Percentiles rank a stretch among this genome's conserved stretches.
Evolutionary conservation across 2,113 vertebrate genomes (phyloP).

Genomic region (Rhegmatorhina hoffmannsi): DNA sequence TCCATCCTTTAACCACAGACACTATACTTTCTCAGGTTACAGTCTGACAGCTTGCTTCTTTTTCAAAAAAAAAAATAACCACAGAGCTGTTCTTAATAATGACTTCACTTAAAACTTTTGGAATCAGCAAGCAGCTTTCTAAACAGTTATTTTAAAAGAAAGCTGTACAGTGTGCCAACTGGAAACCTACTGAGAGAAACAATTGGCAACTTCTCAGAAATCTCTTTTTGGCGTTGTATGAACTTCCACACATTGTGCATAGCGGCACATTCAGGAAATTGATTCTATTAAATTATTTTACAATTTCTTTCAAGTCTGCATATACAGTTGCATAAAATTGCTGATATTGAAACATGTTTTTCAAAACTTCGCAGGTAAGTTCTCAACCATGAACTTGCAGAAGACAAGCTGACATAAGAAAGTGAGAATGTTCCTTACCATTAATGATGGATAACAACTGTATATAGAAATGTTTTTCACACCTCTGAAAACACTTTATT

Average conservation of each 20-base stretch:
- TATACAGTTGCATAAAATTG: neutral
- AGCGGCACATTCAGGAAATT: neutral
- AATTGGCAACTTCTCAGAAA: neutral
- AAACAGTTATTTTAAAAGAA: neutral
- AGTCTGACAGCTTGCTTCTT: neutral
- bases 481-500: neutral
- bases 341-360: neutral
- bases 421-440: neutral
- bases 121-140: neutral
- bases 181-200: neutral
- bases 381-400: neutral
- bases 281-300: neutral
- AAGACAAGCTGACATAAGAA: neutral
- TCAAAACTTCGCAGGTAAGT: neutral
- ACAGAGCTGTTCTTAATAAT: neutral
- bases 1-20: neutral
- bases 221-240: neutral
- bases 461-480: neutral
- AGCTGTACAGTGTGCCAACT: neutral
- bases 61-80: neutral
- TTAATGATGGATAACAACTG: neutral
- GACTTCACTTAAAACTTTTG: neutral
- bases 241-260: neutral
- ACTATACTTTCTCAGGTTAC: neutral
- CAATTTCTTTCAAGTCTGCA: neutral